Evolutionary conservation across 30 jellyfish, hydroid and myxozoan genomes (phyloP).

Genomic region (Phacellophora camtschatica): DNA sequence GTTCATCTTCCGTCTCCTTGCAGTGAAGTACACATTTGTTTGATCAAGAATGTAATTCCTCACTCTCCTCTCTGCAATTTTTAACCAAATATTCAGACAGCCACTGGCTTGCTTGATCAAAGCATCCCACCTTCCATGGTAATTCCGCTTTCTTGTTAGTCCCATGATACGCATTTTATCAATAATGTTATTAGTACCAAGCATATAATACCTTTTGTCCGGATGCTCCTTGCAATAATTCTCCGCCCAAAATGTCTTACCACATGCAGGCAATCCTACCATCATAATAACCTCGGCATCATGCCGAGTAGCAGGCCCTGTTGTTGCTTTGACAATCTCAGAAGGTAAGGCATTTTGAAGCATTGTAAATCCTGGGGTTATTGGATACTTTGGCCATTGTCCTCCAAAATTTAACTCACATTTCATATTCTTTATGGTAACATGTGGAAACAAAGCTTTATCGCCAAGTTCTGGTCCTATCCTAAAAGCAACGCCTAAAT

Average conservation of each 20-base stretch:
- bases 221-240: slow-evolving; percentile 74
- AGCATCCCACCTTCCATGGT: slow-evolving; percentile 99
- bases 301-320: slow-evolving; percentile 77
- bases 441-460: slow-evolving; percentile 88
- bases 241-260: slow-evolving; percentile 95
- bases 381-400: slow-evolving; percentile 74
- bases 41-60: slow-evolving; percentile 92
- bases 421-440: slow-evolving; percentile 82
- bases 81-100: slow-evolving; percentile 72
- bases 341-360: slow-evolving; percentile 48
- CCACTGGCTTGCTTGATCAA: slow-evolving; percentile 93
- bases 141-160: slow-evolving; percentile 80
- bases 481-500: slow-evolving; percentile 92
- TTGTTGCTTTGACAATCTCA: slow-evolving; percentile 57
- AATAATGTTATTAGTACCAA: slow-evolving; percentile 93
- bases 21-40: slow-evolving; percentile 93
- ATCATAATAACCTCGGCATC: slow-evolving; percentile 96
- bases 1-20: slow-evolving; percentile 92
- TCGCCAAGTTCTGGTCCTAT: slow-evolving; percentile 74
- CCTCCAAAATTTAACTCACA: slow-evolving; percentile 87
- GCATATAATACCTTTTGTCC: slow-evolving; percentile 75
- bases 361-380: slow-evolving; percentile 90
- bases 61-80: slow-evolving; percentile 82
- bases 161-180: slow-evolving; percentile 89
- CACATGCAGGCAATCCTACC: slow-evolving; percentile 99